Evolutionary conservation across 1,140 invertebrate genomes (phyloP).

Genomic region (Dolichoris vasculosae): DNA sequence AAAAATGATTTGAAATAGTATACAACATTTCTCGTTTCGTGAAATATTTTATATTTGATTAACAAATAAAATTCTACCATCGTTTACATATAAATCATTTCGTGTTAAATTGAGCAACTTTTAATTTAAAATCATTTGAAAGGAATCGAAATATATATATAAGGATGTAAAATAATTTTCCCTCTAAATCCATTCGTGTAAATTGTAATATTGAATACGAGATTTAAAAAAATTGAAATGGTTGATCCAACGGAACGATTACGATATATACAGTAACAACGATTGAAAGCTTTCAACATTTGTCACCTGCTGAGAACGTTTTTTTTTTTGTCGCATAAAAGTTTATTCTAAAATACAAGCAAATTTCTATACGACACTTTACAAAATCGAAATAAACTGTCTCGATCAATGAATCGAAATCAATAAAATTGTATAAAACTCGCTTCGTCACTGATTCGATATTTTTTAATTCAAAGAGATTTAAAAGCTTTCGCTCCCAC

Average conservation of each 20-base stretch:
- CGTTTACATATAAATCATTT: no score
- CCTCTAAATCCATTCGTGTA: neutral
- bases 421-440: neutral
- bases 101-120: no score
- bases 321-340: no score
- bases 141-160: no score
- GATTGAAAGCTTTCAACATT: neutral
- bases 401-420: neutral
- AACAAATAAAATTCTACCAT: no score
- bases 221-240: neutral
- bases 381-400: neutral
- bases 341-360: no score
- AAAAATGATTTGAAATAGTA: no score
- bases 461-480: neutral
- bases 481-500: neutral
- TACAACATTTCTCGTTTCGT: no score
- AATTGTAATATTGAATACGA: neutral
- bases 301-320: neutral
- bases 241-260: neutral
- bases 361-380: no score
- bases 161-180: no score
- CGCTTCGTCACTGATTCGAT: neutral
- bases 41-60: no score
- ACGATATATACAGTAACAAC: neutral
- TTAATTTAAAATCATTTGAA: no score